These are phyloP conservation scores for Geotrypetes seraphini DNA, from an alignment of 2,797 vertebrate genomes.

Conservation along the genomic window DNA sequence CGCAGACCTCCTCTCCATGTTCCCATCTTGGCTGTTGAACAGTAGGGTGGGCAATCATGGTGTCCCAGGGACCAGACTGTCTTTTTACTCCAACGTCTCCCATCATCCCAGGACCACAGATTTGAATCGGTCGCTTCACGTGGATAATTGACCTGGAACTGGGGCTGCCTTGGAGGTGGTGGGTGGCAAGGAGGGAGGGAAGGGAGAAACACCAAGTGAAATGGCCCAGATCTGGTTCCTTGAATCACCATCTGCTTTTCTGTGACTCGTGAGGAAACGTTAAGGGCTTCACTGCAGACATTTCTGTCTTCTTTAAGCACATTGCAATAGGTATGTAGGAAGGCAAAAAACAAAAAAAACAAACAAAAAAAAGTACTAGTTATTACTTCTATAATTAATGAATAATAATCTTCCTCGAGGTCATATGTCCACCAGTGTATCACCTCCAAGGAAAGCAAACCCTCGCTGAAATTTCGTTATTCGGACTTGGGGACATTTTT, in stretches of 20 bases:
- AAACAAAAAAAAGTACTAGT: no score
- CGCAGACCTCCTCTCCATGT: background rate
- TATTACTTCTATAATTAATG: conserved; percentile 9
- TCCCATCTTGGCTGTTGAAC: background rate
- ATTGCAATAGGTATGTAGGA: conserved; percentile 14
- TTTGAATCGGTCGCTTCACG: background rate
- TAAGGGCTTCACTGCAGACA: conserved; percentile 16
- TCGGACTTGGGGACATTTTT: conserved; percentile 3
- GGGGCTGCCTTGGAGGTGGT: background rate
- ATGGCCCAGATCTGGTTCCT: no score
- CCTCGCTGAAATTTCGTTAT: conserved; percentile 4
- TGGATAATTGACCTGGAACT: background rate
- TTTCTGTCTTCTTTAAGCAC: conserved; percentile 16
- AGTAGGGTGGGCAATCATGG: background rate
- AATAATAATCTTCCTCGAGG: conserved; percentile 10
- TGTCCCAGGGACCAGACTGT: background rate
- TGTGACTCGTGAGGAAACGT: conserved; percentile 7
- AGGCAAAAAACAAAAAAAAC: conserved; percentile 12
- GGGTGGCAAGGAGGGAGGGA: background rate
- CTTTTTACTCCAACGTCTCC: background rate
- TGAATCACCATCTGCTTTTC: conserved; percentile 2
- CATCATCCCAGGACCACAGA: background rate
- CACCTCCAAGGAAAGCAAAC: background rate
- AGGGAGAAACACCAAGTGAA: background rate
- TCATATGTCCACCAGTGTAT: background rate